A percentile compares a stretch with the other conserved stretches of the same genome.
phyloP scores from a whole-genome alignment of 1,140 invertebrate genomes.

The Pygmarrhopalites habei region DNA sequence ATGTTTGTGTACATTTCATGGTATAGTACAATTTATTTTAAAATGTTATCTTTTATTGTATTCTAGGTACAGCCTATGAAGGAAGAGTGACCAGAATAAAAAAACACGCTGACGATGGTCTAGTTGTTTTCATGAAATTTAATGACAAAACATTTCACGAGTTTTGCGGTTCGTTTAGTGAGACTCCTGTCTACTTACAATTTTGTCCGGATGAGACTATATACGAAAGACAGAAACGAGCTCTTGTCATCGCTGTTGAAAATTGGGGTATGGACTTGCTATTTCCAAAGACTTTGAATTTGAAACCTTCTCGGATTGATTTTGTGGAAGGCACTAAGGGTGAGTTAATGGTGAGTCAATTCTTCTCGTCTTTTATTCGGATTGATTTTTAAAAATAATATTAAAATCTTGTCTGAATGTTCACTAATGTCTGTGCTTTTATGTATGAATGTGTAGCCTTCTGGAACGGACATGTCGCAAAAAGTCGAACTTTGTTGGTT shows the following conservation, averaged over 20 bases:
- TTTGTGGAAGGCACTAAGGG: conserved; percentile 52
- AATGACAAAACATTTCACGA: conserved; percentile 69
- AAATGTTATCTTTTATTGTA: too few relatives aligned
- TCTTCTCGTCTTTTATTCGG: too few relatives aligned
- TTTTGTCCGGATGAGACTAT: conserved; percentile 55
- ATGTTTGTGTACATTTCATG: too few relatives aligned
- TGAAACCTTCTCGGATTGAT: conserved; percentile 43
- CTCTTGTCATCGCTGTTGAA: conserved; percentile 51
- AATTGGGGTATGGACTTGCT: conserved; percentile 56
- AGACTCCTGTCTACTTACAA: conserved; percentile 47
- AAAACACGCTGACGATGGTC: too few relatives aligned
- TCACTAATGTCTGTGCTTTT: too few relatives aligned
- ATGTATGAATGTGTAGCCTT: too few relatives aligned
- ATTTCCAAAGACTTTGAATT: conserved; percentile 53
- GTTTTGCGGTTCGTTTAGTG: conserved; percentile 56
- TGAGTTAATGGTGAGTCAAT: background rate
- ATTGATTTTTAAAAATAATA: too few relatives aligned
- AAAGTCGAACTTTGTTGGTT: conserved; percentile 54
- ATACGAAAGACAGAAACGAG: conserved; percentile 58
- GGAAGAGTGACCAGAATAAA: too few relatives aligned
- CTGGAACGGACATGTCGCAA: too few relatives aligned
- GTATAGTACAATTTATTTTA: too few relatives aligned
- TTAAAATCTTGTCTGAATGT: too few relatives aligned
- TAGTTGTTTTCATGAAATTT: conserved; percentile 58
- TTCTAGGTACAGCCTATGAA: too few relatives aligned